Evolutionary conservation across 2,113 vertebrate genomes (phyloP), one percentile per base, ranked within the genome.

Genomic region (Gallinago jamesoni): DNA sequence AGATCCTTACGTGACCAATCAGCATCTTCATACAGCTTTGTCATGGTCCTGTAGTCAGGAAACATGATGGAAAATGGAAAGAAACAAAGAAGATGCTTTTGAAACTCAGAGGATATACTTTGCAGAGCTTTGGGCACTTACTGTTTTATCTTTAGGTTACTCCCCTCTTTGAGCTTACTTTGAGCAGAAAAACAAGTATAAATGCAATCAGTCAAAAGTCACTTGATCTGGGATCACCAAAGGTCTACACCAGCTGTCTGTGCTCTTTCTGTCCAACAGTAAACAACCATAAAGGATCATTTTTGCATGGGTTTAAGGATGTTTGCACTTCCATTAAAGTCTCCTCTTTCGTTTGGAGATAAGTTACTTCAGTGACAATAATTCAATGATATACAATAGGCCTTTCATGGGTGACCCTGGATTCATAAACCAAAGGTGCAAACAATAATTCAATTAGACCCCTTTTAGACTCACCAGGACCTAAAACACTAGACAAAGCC

Each of bases 1-100:
- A 99, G 95, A 94, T 98, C 98, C 50, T 97, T 97, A 25, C 96
- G 98, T 72, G 99, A 99, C 99, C 99, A 99, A 5, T 98, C 90
- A 19, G 98, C 93, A 50, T 99, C 98, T 96, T 96, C 95, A 83
- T 99, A 99, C n/a, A 99, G 94, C 53, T 97, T 97, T 30, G 98
- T 96, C 98, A 99, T 98, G 17, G 98, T 96, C 98, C 99, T 99
- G 81, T 31, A 78, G 72, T 70, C 45, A 79, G 45, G 57, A 73
- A 91, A 92, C 5, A 39, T 6, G 8, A 56, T 70, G 18, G 55
- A 81, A 84, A 72, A n/a, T 0, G 3, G 45, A 25, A 64, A 84
- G 53, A 92, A 81, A 60, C n/a, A 0, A 70, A 24, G 9, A 77
- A 11, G 28, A 6, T 14, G 9, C 1, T 64, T 89, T 72, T 82